Conservation (phyloP, 2,797 vertebrate species). For the Sebastes hubbsi region DNA sequence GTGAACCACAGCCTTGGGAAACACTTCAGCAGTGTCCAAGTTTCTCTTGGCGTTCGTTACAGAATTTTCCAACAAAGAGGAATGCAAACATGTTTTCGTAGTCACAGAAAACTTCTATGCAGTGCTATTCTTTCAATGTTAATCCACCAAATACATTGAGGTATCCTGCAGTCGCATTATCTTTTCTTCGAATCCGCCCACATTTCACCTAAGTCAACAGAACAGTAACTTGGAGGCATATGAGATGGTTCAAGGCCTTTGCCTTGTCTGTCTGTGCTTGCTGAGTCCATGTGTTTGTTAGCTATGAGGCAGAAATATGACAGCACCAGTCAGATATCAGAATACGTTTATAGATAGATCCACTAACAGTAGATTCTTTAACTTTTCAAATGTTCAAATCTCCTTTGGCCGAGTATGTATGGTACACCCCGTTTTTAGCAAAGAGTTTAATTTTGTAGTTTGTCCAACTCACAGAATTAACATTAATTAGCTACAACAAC, state of each 20-base stretch:
- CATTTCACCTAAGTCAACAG: slow-evolving; percentile 15
- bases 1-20: background rate
- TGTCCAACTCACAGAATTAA: background rate
- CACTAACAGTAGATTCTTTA: no score
- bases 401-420: no score
- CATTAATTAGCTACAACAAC: background rate
- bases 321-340: no score
- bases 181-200: background rate
- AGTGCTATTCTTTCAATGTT: background rate
- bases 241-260: background rate
- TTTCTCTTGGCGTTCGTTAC: background rate
- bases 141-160: background rate
- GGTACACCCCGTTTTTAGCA: background rate
- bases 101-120: background rate
- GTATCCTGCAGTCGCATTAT: background rate
- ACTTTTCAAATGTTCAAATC: no score
- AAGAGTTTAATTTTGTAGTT: background rate
- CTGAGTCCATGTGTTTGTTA: background rate
- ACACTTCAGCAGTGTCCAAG: background rate
- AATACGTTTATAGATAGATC: no score
- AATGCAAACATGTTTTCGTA: background rate
- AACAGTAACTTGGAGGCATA: slow-evolving; percentile 9
- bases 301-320: no score
- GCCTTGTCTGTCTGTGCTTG: background rate
- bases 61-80: background rate